A percentile compares a stretch with the other conserved stretches of the same genome.
phyloP scores from a whole-genome alignment of 2,888 invertebrate genomes.

The Tinea trinotella region DNA sequence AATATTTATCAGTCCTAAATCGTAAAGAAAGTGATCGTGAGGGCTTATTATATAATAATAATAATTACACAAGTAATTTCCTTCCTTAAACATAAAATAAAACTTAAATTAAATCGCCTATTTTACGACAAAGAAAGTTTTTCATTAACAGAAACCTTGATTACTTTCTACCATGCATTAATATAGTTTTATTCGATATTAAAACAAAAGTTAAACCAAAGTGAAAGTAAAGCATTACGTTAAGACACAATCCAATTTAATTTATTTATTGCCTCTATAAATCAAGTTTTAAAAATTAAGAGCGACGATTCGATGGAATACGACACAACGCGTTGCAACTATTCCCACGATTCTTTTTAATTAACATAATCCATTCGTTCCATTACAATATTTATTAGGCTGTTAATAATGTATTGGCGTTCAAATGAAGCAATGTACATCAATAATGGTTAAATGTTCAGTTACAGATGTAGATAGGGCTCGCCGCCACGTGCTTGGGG shows the following conservation, averaged over 20 bases:
- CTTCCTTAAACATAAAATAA: not conserved
- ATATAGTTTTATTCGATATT: slow-evolving; percentile 20
- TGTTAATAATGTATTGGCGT: not conserved
- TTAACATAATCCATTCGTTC: not conserved
- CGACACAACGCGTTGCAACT: not conserved
- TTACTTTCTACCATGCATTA: slow-evolving; percentile 19
- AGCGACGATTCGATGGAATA: slow-evolving; percentile 7
- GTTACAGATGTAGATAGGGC: not conserved
- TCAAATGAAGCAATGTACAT: slow-evolving; percentile 10
- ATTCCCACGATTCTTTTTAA: not conserved
- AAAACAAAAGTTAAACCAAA: slow-evolving; percentile 19
- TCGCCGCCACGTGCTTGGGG: slow-evolving; percentile 13
- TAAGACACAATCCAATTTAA: slow-evolving; percentile 20
- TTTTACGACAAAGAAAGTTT: slow-evolving; percentile 10
- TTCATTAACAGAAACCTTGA: slow-evolving; percentile 16
- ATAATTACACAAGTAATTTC: not conserved
- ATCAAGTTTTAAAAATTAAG: slow-evolving; percentile 19
- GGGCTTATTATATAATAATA: slow-evolving; percentile 1
- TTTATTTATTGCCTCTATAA: slow-evolving; percentile 21
- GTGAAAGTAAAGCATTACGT: slow-evolving; percentile 21
- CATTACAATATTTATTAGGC: not conserved
- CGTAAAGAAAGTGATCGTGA: not conserved
- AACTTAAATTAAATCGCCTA: not conserved
- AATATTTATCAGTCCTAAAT: not conserved
- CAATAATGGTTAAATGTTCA: not conserved